Base-by-base conservation (phyloP, 1,140 invertebrate species). In the Arctopsyche grandis region DNA sequence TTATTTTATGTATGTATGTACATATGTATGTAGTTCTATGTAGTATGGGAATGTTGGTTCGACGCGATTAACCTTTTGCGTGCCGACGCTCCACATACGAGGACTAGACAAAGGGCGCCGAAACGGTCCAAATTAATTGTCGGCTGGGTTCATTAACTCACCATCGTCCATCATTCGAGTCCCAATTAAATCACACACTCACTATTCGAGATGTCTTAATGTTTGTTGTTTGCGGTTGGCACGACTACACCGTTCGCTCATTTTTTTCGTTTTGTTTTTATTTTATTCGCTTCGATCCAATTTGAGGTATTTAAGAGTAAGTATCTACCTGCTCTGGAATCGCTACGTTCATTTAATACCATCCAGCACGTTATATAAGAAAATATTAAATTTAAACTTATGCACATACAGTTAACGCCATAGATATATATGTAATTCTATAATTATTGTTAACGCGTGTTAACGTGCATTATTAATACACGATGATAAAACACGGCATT, bases 91-190 rank as follows among this genome's bases (percentile, higher is more conserved):
- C 12, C 74, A 76, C 74, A 76, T 76, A 76, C 74, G 58, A 5
- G 24, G 46, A 56, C 21, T 44, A 58, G 56, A 76, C 74, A 76
- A 76, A 75, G 26, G 74, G 56, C 26, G 74, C 74, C 74, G 74
- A 76, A 74, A 60, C 74, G 52, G 22, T 48, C 38, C 16, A 38
- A 48, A 76, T 76, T 76, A 76, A 76, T 76, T 74, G 74, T 63
- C n/a, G 56, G 73, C 52, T 7, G 9, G 14, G 56, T 63, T 76
- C 74, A 44, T 76, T 76, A 60, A 24, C 24, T 24, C 48, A 44
- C 26, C 74, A 76, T 46, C 58, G 48, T 76, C 58, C 0, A 76
- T 76, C 74, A 76, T 58, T 16, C 46, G 52, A 16, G 71, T 3
- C 24, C 19, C 71, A 74, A 74, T 74, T 74, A 74, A 74, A 74